Conservation (phyloP, 2,113 vertebrate species). For the Cottus gobio region DNA sequence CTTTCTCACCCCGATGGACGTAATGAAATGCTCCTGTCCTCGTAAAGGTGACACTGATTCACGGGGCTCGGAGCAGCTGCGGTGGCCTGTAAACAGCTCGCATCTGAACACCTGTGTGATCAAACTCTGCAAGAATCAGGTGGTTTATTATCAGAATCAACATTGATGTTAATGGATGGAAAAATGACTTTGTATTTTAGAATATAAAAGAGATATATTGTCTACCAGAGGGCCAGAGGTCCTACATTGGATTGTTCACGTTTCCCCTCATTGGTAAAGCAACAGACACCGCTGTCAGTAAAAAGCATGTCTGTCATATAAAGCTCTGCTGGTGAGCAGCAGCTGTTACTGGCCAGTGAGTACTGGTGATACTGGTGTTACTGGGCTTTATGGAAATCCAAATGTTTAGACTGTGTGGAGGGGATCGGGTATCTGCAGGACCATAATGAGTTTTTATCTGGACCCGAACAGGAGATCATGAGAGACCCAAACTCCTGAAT, state of each 20-base stretch:
- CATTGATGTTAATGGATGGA: neutral
- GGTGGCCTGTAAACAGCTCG: constrained; percentile 29
- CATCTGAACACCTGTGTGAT: neutral
- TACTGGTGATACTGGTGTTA: constrained; percentile 37
- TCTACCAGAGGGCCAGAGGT: neutral
- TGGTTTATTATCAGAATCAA: neutral
- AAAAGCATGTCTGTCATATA: neutral
- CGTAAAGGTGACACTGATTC: constrained; percentile 20
- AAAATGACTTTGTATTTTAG: neutral
- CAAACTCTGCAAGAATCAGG: too few species aligned
- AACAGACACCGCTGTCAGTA: neutral
- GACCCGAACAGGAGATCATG: neutral
- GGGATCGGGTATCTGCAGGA: constrained; percentile 53
- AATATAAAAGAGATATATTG: neutral
- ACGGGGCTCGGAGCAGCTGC: constrained; percentile 64
- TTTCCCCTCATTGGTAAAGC: neutral
- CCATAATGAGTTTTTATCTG: constrained; percentile 46
- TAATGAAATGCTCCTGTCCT: constrained; percentile 79
- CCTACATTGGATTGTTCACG: neutral
- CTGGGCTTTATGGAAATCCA: constrained; percentile 55
- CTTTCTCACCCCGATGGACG: constrained; percentile 60
- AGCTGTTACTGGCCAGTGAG: constrained; percentile 30
- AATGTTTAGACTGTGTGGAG: constrained; percentile 65
- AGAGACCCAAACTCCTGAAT: neutral
- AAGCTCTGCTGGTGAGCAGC: neutral